Evolutionary conservation across 1,140 invertebrate species (phyloP).

Genomic region (Monomorium pharaonis): DNA sequence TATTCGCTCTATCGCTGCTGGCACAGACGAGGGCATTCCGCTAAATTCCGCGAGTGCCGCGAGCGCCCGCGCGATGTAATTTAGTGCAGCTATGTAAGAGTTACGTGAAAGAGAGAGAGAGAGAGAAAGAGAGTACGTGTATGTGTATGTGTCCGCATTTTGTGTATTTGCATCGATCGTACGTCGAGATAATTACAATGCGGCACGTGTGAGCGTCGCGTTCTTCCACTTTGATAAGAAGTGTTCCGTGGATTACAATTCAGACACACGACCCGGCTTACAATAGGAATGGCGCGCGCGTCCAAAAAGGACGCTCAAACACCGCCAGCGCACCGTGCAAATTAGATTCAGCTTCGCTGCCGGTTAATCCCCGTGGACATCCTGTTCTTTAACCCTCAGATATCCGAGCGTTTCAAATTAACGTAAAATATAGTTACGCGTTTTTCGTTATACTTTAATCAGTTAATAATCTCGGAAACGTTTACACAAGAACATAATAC

Average conservation of each 20-base stretch:
- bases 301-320: constrained; percentile 18
- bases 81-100: constrained; percentile 24
- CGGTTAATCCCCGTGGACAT: not conserved
- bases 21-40: not conserved
- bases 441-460: not conserved
- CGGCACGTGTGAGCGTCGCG: not conserved
- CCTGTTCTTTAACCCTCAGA: constrained; percentile 2
- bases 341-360: constrained; percentile 20
- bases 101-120: no score
- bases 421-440: not conserved
- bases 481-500: not conserved
- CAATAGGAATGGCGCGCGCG: not conserved
- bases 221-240: constrained; percentile 46
- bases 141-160: not conserved
- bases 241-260: constrained; percentile 43
- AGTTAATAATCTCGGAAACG: not conserved
- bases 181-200: constrained; percentile 46
- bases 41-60: constrained; percentile 47
- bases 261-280: constrained; percentile 11
- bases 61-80: constrained; percentile 27
- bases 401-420: not conserved
- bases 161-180: constrained; percentile 17
- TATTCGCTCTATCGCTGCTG: constrained; percentile 41
- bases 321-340: not conserved
- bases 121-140: no score